Conservation (phyloP, 2,797 vertebrate genomes). For the Manis crassicaudata region DNA sequence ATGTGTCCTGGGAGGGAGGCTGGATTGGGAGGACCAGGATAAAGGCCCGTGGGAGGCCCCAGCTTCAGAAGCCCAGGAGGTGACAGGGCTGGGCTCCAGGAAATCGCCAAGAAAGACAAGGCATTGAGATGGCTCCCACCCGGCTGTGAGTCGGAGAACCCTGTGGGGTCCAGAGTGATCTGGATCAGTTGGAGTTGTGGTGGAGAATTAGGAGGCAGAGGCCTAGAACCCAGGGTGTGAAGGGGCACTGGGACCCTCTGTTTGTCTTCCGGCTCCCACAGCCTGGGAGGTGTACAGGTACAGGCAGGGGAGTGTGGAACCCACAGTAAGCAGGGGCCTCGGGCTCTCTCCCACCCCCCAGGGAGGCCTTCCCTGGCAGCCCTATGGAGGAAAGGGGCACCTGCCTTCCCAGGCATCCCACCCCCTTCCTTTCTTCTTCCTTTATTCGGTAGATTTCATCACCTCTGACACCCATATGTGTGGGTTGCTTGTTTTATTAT, state of each 20-base stretch:
- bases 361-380: neutral
- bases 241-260: neutral
- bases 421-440: neutral
- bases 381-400: neutral
- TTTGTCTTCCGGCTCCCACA: neutral
- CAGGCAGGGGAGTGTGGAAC: accelerated
- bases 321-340: neutral
- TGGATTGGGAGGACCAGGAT: neutral
- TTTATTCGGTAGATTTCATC: neutral
- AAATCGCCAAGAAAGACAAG: neutral
- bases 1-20: neutral
- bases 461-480: neutral
- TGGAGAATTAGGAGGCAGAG: neutral
- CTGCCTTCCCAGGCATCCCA: neutral
- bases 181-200: neutral
- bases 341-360: neutral
- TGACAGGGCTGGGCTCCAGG: neutral
- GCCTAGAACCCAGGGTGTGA: neutral
- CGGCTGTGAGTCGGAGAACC: neutral
- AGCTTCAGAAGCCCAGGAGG: neutral
- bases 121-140: neutral
- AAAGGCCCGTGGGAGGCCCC: neutral
- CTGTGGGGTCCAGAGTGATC: neutral
- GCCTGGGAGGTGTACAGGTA: neutral
- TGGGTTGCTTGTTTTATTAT: neutral